Base-by-base conservation (phyloP, 2,113 vertebrate genomes). In the Bolborhynchus lineola region DNA sequence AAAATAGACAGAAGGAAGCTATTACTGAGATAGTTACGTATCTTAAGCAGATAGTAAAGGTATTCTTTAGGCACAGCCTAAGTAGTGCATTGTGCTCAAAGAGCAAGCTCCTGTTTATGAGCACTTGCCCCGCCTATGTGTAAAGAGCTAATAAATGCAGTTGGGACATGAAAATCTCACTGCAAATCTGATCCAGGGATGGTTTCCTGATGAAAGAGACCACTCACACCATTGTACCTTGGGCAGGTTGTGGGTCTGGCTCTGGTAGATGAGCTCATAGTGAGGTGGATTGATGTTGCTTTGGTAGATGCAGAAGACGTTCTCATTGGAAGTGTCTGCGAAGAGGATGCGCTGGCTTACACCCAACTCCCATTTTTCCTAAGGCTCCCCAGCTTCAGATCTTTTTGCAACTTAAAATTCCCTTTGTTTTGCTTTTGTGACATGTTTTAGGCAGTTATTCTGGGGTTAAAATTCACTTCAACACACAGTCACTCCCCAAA, bases 191-290 rank as follows among this genome's bases (percentile, higher is more conserved):
- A 6, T 3, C 29, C 37, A 52, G 42, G 6, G 9, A 1, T 1
- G 37, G 24, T 21, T 41, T 29, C 7, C 33, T 7, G 57, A 35
- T 59, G 57, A 21, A 35, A 59, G 20, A 59, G 55, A 59, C 55
- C 33, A 35, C 33, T 35, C 57, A 59, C 33, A 24, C 57, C 57
- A 59, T 35, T 13, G 21, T 59, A 99, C 99, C 99, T 99, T 99
- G 68, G 99, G 99, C 24, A 99, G 98, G 94, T 98, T 99, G 98
- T 99, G 99, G 76, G 99, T 96, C 11, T 99, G 98, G 41, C 98
- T 98, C 90, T 99, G 99, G 69, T 99, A 99, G 94, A 99, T 98
- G 9, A 99, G 98, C 96, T 99, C 99, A 67, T 99, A 99, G 95
- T 99, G 99, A 37, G 99, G 99, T 0, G 99, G 99, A 60, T 98